Evolutionary conservation across 2,888 invertebrate species (phyloP).

Genomic region (Darwinula stevensoni): DNA sequence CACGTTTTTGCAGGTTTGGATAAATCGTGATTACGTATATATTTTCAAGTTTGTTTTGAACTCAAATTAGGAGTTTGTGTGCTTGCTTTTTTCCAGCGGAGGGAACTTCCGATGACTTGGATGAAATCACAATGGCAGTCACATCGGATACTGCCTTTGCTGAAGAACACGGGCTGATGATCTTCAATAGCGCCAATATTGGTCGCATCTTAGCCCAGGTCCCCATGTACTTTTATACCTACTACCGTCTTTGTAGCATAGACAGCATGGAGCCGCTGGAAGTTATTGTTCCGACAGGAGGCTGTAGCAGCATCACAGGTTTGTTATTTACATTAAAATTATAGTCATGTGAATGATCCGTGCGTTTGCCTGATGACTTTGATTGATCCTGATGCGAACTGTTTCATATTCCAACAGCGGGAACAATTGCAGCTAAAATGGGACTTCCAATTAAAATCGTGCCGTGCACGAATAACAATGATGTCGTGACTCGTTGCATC

Average conservation of each 20-base stretch:
- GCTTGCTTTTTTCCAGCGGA: constrained; percentile 18
- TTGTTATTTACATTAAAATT: too few species aligned
- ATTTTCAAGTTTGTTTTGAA: too few species aligned
- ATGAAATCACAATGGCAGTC: constrained; percentile 16
- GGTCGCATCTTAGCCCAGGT: constrained; percentile 18
- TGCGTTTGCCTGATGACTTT: too few species aligned
- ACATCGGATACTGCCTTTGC: constrained; percentile 15
- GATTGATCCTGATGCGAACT: too few species aligned
- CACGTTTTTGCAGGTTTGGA: constrained; percentile 16
- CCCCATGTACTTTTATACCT: constrained; percentile 18
- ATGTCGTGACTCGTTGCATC: constrained; percentile 15
- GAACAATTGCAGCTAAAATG: constrained; percentile 17
- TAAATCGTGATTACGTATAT: too few species aligned
- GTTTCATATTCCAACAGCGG: too few species aligned
- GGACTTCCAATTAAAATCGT: constrained; percentile 18
- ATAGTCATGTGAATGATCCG: too few species aligned
- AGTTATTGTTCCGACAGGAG: too few species aligned
- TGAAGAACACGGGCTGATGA: constrained; percentile 12
- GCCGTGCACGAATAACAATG: constrained; percentile 18
- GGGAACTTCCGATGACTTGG: constrained; percentile 20
- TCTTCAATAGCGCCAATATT: constrained; percentile 21
- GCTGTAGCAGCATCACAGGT: too few species aligned
- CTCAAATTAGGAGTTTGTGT: too few species aligned
- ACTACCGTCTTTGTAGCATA: constrained; percentile 12
- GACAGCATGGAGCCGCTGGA: constrained; percentile 13